Percentiles rank a stretch among this genome's conserved stretches.
Evolutionary conservation across 2,888 invertebrate genomes (phyloP).

Genomic region (Xiphydria camelus): DNA sequence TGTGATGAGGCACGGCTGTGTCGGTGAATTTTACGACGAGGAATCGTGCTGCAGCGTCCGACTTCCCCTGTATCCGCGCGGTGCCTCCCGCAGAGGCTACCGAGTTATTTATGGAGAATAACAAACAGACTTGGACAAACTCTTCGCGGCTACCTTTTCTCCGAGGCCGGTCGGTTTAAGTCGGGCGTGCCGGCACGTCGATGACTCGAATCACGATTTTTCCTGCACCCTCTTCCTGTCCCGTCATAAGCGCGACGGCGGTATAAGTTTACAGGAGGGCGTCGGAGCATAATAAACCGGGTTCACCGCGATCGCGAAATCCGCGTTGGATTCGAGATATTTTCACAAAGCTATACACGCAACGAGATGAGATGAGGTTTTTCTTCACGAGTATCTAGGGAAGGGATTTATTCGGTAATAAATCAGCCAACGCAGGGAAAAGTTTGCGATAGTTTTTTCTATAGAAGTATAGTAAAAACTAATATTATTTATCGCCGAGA

Average conservation of each 20-base stretch:
- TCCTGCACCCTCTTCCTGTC: neutral
- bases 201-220: neutral
- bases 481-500: too few relatives aligned
- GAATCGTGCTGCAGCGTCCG: too few relatives aligned
- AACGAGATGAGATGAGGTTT: too few relatives aligned
- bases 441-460: too few relatives aligned
- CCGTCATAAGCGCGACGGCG: neutral
- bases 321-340: too few relatives aligned
- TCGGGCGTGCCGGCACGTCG: neutral
- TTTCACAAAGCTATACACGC: too few relatives aligned
- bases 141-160: neutral
- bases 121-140: neutral
- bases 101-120: conserved; percentile 3
- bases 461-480: too few relatives aligned
- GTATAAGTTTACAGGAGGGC: neutral
- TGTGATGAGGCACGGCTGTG: too few relatives aligned
- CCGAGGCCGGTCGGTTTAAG: neutral
- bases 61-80: neutral
- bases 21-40: too few relatives aligned
- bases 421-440: too few relatives aligned
- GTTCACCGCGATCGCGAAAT: neutral
- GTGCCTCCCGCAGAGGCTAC: neutral
- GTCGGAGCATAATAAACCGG: neutral
- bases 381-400: too few relatives aligned
- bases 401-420: too few relatives aligned